Percentiles rank a stretch among this genome's conserved stretches.
Conservation (phyloP, 2,113 vertebrate genomes). For the Nothoprocta perdicaria region DNA sequence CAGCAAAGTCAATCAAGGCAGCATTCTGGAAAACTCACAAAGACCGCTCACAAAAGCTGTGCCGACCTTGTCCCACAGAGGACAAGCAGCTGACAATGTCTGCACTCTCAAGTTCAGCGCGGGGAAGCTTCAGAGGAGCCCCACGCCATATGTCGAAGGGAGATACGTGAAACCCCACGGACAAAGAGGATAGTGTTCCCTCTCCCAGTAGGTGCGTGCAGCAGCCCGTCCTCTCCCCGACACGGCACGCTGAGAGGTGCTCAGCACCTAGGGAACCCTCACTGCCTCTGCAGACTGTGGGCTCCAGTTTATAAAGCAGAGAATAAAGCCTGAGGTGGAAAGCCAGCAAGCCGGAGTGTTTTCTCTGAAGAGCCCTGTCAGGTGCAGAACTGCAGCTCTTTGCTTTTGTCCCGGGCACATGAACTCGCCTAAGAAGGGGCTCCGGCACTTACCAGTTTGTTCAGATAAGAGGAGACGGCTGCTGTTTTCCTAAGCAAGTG, state of each 20-base stretch:
- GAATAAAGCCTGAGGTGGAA: not conserved
- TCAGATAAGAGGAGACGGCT: not conserved
- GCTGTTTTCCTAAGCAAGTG: not conserved
- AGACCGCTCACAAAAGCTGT: not conserved
- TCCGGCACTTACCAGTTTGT: not conserved
- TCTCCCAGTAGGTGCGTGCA: not conserved
- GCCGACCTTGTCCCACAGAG: not conserved
- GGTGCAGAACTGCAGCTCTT: not conserved
- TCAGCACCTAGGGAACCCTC: not conserved
- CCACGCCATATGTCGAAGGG: not conserved
- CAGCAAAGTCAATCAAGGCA: not conserved
- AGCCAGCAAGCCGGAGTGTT: not conserved
- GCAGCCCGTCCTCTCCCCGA: not conserved
- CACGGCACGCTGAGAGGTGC: not conserved
- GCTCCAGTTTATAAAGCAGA: not conserved
- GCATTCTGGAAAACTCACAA: not conserved
- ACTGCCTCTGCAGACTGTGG: not conserved
- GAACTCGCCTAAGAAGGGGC: rapidly evolving
- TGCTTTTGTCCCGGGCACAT: not conserved
- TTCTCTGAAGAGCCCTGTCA: not conserved
- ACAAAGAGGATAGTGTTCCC: conserved; percentile 26
- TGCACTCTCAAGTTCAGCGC: not conserved
- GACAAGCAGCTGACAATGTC: no score
- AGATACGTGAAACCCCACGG: rapidly evolving
- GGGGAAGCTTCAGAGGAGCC: not conserved